A percentile compares a stretch with the other conserved stretches of the same genome.
These are phyloP conservation scores for Nebria brevicollis DNA, from an alignment of 2,888 invertebrate species.

Conservation along the genomic window DNA sequence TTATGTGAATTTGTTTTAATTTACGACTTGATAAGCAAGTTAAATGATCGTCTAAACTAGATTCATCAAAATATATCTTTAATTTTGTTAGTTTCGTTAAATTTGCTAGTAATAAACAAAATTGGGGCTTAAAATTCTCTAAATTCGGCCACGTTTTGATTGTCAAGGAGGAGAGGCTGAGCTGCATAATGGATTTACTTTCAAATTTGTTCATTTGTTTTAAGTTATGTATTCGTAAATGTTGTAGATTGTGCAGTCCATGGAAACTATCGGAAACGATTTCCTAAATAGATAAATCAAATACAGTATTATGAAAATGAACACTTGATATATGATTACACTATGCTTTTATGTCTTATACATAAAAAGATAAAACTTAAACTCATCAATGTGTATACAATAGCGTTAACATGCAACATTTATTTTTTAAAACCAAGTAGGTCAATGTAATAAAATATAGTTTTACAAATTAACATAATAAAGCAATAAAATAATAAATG, in stretches of 20 bases:
- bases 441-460: too few species aligned
- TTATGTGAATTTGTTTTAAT: conserved; percentile 82
- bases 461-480: too few species aligned
- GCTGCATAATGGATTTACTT: conserved; percentile 76
- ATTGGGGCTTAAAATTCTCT: conserved; percentile 69
- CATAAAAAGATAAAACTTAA: background rate
- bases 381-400: too few species aligned
- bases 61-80: conserved; percentile 80
- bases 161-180: conserved; percentile 75
- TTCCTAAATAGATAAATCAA: conserved; percentile 63
- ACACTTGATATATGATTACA: background rate
- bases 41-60: conserved; percentile 78
- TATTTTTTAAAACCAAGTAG: too few species aligned
- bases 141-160: conserved; percentile 81
- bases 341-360: background rate
- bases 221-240: conserved; percentile 79
- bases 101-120: conserved; percentile 77
- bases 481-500: too few species aligned
- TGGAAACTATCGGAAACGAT: conserved; percentile 77
- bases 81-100: conserved; percentile 79
- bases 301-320: background rate
- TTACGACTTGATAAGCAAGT: conserved; percentile 82
- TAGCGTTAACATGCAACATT: too few species aligned
- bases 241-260: conserved; percentile 76
- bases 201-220: conserved; percentile 79